Evolutionary conservation across 2,797 vertebrate genomes (phyloP), one percentile per base, ranked within the genome.

Genomic region (Lithobates pipiens): DNA sequence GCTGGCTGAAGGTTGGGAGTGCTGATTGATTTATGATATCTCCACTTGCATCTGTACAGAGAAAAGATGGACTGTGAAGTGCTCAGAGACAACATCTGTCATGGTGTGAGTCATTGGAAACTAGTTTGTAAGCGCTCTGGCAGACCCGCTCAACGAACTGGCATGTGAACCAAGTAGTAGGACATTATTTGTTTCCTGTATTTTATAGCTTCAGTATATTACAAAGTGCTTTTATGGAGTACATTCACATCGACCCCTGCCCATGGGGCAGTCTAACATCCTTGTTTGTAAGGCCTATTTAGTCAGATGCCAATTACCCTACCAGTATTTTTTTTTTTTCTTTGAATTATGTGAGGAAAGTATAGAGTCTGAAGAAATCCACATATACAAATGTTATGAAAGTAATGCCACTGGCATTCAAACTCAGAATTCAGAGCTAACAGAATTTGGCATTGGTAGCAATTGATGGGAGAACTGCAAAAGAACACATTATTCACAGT

Each of bases 1-100:
- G 92, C 84, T 92, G 83, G 78, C 72, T 80, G 83, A 88, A 91
- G 85, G 89, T 89, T 89, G 84, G 77, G 90, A 91, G 90, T 78
- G 85, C 85, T 76, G 90, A 90, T 88, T 91, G 92, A 92, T 91
- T 91, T 90, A 82, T 76, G 88, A 88, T 86, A 74, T 88, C 88
- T 82, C 79, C 82, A 91, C 79, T 89, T 91, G 90, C 91, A 92
- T 91, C 91, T 93, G 90, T 83, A 86, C 2, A 54, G 83, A 3
- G 10, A 82, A 80, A 10, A 76, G 85, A 69, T 61, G 36, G 81
- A 69, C 83, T n/a, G 65, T 13, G 88, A 91, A 84, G 32, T 65
- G 77, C 63, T 77, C 82, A 2, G 2, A 89, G 89, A 87, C 91
- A 90, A 86, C 91, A 90, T 89, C 92, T 91, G 91, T 85, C 90